phyloP scores from a whole-genome alignment of 2,797 vertebrate genomes.

The Pseudochaenichthys georgianus region DNA sequence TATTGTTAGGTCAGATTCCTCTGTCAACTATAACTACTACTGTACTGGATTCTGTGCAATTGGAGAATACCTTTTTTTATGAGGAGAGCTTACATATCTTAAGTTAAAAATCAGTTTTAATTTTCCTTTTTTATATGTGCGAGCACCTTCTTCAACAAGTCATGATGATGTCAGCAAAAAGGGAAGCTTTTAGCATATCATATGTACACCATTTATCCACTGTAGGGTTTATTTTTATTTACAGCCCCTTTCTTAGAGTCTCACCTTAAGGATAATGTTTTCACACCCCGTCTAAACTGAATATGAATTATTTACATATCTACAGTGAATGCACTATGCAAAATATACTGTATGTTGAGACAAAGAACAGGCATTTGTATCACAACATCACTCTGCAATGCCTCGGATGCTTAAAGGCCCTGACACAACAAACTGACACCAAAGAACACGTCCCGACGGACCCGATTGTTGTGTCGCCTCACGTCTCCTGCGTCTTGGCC shows the following conservation, averaged over 20 bases:
- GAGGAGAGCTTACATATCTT: slow-evolving; percentile 14
- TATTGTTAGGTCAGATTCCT: slow-evolving; percentile 35
- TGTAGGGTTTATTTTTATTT: not conserved
- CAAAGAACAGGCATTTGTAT: not conserved
- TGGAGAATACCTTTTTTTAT: slow-evolving; percentile 38
- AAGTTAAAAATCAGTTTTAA: not conserved
- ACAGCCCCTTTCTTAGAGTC: not conserved
- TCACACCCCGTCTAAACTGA: not conserved
- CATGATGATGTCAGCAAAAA: slow-evolving; percentile 7
- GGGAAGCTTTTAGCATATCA: not conserved
- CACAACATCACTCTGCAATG: not conserved
- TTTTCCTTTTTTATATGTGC: slow-evolving; percentile 6
- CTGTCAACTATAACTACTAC: slow-evolving; percentile 32
- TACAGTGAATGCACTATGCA: not conserved
- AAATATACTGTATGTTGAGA: not conserved
- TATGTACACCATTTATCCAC: not conserved
- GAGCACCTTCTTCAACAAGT: not conserved
- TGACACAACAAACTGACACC: no score
- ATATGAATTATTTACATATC: not conserved
- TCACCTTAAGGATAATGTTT: not conserved
- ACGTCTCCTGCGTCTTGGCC: no score
- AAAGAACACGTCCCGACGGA: no score
- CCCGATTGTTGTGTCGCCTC: no score
- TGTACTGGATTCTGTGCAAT: slow-evolving; percentile 5
- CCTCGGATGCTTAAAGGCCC: no score